Conservation (phyloP, 2,797 vertebrate genomes). For the Erethizon dorsatum region DNA sequence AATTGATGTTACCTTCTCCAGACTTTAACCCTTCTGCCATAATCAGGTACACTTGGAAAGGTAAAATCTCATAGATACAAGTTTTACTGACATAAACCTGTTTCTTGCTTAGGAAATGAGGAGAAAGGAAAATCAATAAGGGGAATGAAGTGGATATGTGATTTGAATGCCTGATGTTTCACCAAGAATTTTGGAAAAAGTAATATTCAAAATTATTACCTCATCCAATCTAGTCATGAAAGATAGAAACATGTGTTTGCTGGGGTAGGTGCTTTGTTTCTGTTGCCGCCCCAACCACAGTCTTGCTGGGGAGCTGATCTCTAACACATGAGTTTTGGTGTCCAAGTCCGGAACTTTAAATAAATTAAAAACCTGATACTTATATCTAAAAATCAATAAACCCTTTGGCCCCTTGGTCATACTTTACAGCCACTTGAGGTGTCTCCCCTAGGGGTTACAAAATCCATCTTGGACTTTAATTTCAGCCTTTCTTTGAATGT, state of each 20-base stretch:
- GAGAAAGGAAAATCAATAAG: neutral
- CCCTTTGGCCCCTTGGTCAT: neutral
- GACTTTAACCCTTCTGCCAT: neutral
- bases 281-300: neutral
- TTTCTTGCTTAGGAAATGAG: neutral
- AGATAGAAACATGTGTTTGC: neutral
- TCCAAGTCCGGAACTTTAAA: neutral
- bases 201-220: neutral
- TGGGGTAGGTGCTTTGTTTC: neutral
- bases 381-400: neutral
- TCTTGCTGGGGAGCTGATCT: neutral
- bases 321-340: neutral
- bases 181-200: conserved; percentile 38
- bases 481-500: neutral
- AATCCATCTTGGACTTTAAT: neutral
- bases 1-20: neutral
- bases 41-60: neutral
- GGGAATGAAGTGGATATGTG: neutral
- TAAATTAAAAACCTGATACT: neutral
- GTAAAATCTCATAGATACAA: neutral
- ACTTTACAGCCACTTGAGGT: neutral
- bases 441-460: neutral
- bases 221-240: neutral
- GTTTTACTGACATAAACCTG: neutral
- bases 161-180: neutral